Percentiles rank a stretch among this genome's conserved stretches.
Conservation (phyloP, 2,113 vertebrate genomes). For the Sminthopsis crassicaudata region DNA sequence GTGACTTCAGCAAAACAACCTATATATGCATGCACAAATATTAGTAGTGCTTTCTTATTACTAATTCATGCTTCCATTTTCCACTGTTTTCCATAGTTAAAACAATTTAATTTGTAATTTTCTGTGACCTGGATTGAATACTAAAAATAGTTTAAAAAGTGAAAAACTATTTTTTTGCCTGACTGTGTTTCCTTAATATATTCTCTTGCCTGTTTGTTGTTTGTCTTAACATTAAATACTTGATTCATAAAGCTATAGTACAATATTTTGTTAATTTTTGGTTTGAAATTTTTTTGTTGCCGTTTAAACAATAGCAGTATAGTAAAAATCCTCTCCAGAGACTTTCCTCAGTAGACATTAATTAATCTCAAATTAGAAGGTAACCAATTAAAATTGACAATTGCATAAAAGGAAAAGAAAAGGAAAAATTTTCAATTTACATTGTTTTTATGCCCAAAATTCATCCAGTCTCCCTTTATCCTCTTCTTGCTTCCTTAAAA, state of each 20-base stretch:
- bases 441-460: not conserved
- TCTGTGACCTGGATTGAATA: conserved; percentile 52
- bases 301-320: conserved; percentile 41
- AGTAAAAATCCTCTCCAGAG: conserved; percentile 20
- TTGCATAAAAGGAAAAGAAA: not conserved
- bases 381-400: not conserved
- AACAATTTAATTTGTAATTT: conserved; percentile 54
- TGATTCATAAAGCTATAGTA: conserved; percentile 38
- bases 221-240: conserved; percentile 37
- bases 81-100: conserved; percentile 63
- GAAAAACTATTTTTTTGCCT: conserved; percentile 8
- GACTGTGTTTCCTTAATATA: not conserved
- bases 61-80: conserved; percentile 78
- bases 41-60: conserved; percentile 76
- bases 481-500: not conserved
- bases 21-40: conserved; percentile 81
- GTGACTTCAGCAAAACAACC: conserved; percentile 75
- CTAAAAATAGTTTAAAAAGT: conserved; percentile 52
- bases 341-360: not conserved
- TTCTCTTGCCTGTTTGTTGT: not conserved
- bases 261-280: not conserved
- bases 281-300: not conserved
- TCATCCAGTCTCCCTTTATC: not conserved
- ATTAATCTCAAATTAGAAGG: not conserved
- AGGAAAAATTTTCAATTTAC: not conserved